Base-by-base conservation (phyloP, 2,888 invertebrate genomes). In the Pinctada fucata region DNA sequence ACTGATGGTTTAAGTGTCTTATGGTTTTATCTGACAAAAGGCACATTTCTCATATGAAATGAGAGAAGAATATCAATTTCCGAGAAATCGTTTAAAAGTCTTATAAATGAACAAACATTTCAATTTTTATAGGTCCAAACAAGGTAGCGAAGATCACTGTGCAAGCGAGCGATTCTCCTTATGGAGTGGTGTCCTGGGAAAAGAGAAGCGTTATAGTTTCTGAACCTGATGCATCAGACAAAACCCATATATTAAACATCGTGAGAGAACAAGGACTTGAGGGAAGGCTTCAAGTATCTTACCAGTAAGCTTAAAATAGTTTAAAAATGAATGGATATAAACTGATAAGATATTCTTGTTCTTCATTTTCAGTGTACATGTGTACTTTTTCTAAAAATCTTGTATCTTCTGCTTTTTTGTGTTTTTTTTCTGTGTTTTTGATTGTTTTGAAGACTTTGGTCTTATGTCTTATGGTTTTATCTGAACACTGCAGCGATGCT, bases 151-250 rank as follows among this genome's bases (percentile, higher is more conserved):
- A 78, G 68, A 67, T 92, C 72, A 88, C 87, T 3, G 91, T 92
- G 4, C 82, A 89, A 73, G 91, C 92, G 50, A 92, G 90, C 83
- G 92, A 92, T 81, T 91, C 91, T 0, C 91, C 91, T 1, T 88
- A 90, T 82, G 92, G 92, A 6, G 91, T 91, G 31, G 88, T 92
- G 31, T 82, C 86, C 10, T 92, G 92, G 92, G 88, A 90, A 76
- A 75, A 70, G 49, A 79, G 85, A 2, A 72, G 75, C 0, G 76
- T 86, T 49, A 81, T 82, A 0, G 84, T 84, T 1, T 52, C 75
- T 3, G 91, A 91, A 82, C 91, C 91, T 1, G 86, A 88, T 3
- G 85, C 84, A 3, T 85, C 86, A 2, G 90, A 90, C 74, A 64
- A 83, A 3, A 81, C 82, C 10, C 79, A 88, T 5, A 82, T 79